Evolutionary conservation across 1,140 invertebrate genomes (phyloP), one percentile per base, ranked within the genome.

Genomic region (Stegodyphus dumicola): DNA sequence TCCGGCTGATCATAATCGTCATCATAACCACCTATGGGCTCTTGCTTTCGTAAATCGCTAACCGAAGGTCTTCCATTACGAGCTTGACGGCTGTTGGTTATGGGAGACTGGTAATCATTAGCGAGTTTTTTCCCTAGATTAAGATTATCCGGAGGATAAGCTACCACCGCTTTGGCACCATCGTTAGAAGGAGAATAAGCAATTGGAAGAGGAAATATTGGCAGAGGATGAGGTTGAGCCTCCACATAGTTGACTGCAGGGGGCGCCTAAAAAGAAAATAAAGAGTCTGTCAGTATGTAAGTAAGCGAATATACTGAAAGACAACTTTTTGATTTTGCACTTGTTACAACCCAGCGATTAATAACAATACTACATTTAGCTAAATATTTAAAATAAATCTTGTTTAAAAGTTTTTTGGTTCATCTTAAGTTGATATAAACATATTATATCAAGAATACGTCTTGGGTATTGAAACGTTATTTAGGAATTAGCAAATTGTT

Each of bases 201-300:
- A 48, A 85, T 74, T 15, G 81, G 81, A 53, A 77, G 71, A 11
- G 81, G 81, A 67, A 73, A 75, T 48, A 54, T 33, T n/a, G 65
- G 64, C 11, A 33, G 49, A 11, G 49, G 17, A 54, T 75, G 70
- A 5, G 73, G 52, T 9, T 76, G 52, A 48, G 56, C 51, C 18
- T 76, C 81, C 7, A 85, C 81, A 10, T 85, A 85, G 52, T 85
- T 85, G 5, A 85, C 81, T 3, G 60, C 64, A 51, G 74, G 73
- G 53, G 60, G 73, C 10, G 64, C 65, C 81, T 85, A 51, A 17
- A 85, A 77, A 77, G n/a, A 85, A 54, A 67, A 15, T 11, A 60
- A 60, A 60, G 56, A 60, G 15, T 60, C 9, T 15, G 15, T 33
- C 33, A 33, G 1, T 33, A 3, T 33, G 33, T 33, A 1, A 33